These are phyloP conservation scores for Catharus bicknelli DNA, from an alignment of 2,113 vertebrate species.

Conservation along the genomic window DNA sequence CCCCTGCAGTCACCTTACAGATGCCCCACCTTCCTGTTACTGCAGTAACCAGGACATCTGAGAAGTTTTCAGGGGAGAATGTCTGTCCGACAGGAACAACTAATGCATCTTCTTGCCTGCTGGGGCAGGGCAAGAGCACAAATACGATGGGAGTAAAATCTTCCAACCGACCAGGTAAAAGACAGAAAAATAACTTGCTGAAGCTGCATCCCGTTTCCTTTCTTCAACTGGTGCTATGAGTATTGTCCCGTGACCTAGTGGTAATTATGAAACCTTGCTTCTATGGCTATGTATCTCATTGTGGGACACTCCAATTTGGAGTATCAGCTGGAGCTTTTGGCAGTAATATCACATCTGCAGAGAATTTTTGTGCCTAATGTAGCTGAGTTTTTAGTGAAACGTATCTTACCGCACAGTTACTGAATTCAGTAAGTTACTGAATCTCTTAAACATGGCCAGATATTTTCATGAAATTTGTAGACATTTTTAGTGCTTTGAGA, in stretches of 20 bases:
- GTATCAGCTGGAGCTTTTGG: background rate
- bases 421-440: background rate
- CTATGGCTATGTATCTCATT: background rate
- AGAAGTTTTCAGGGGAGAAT: conserved; percentile 70
- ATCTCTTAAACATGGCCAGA: background rate
- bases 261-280: background rate
- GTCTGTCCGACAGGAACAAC: conserved; percentile 58
- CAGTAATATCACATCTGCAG: background rate
- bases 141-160: conserved; percentile 68
- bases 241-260: background rate
- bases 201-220: background rate
- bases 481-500: background rate
- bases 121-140: conserved; percentile 52
- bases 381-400: background rate
- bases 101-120: conserved; percentile 59
- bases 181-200: background rate
- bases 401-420: background rate
- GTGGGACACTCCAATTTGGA: background rate
- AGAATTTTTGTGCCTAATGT: background rate
- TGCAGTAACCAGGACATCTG: conserved; percentile 79
- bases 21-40: conserved; percentile 85
- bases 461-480: background rate
- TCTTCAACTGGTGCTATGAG: background rate
- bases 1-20: conserved; percentile 75
- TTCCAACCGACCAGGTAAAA: conserved; percentile 76